phyloP scores from a whole-genome alignment of 2,797 vertebrate species.

The Dryobates pubescens region DNA sequence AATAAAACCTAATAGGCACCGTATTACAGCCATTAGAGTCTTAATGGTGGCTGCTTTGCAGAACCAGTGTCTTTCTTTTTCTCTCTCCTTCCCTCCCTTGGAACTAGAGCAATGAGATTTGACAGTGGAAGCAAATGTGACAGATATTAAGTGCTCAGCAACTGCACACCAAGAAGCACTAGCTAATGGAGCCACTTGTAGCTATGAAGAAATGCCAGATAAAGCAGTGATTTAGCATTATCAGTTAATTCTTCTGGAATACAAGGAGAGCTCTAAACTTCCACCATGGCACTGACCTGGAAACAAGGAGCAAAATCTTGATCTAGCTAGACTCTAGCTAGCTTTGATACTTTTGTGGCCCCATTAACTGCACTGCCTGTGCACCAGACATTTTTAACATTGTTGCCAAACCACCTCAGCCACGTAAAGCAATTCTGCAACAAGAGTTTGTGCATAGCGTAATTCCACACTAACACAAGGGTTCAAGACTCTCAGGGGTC shows the following conservation, averaged over 20 bases:
- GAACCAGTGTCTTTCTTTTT: background rate
- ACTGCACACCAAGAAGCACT: background rate
- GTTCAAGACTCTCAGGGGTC: background rate
- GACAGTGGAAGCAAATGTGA: background rate
- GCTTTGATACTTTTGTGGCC: background rate
- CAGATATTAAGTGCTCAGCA: background rate
- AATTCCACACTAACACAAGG: background rate
- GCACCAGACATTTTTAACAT: background rate
- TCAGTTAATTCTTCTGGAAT: background rate
- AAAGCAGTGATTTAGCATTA: background rate
- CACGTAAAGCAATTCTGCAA: rapidly evolving
- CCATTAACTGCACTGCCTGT: background rate
- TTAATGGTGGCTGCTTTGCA: background rate
- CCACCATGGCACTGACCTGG: background rate
- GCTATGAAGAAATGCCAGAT: background rate
- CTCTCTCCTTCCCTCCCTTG: background rate
- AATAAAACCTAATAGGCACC: background rate
- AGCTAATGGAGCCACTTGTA: background rate
- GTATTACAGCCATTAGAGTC: background rate
- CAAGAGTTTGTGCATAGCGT: background rate
- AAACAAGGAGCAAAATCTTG: background rate
- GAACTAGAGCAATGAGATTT: background rate
- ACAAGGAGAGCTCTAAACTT: background rate
- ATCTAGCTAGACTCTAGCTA: background rate
- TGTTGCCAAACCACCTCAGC: background rate